Evolutionary conservation across 1,140 invertebrate species (phyloP), one percentile per base, ranked within the genome.

Genomic region (Chrysomallon squamiferum): DNA sequence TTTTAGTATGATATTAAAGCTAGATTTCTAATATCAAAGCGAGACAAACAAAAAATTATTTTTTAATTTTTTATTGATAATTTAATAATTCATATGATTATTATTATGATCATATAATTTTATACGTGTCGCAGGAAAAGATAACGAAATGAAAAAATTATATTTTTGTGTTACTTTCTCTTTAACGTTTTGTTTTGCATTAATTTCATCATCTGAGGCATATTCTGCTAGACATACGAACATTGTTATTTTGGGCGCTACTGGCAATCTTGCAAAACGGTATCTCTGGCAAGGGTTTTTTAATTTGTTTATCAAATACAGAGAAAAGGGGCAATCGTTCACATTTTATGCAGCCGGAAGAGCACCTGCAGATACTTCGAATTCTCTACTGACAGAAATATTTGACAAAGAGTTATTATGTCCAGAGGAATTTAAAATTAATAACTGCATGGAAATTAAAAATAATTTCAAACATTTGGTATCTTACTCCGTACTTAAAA

Each of bases 271-370:
- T 35, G 77, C 80, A 0, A 67, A 69, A 54, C 79, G 78, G 66
- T 82, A 80, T 60, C 70, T 82, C 2, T 80, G 78, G 80, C 66
- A 71, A 41, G 69, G 73, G 32, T 59, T 77, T 38, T 75, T 79
- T 52, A 43, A 74, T 32, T 59, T 82, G 13, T 78, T 71, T 65
- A n/a, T 54, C 0, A 65, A 75, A 32, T 45, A 75, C 35, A 38
- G 54, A 52, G 66, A 65, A 45, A 58, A 65, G 22, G 66, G 74
- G 11, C 58, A 62, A 25, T 71, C 73, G 20, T 76, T 82, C 62
- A 68, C 68, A 27, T 75, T 82, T 56, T 76, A 68, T 61, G 77
- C 69, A 11, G 66, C 66, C 33, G 68, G 71, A 6, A 62, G 78
- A 47, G 20, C 66, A 9, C 15, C 27, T 9, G 32, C 49, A 15